Evolutionary conservation across 2,113 vertebrate genomes (phyloP).

Genomic region (Semnornis frantzii): DNA sequence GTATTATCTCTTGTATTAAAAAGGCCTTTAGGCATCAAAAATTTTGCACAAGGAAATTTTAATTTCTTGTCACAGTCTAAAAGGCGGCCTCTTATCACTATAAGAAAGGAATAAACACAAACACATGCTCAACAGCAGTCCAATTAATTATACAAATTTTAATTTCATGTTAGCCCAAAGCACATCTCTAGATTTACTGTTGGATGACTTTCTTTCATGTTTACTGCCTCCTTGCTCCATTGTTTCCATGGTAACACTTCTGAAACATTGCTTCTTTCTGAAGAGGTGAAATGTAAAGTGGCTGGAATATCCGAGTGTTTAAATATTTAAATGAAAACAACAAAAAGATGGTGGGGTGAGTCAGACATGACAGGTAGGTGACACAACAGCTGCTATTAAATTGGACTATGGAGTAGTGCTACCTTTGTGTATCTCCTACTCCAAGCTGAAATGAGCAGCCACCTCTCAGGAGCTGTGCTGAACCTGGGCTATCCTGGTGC

Average conservation of each 20-base stretch:
- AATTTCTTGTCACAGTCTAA: background rate
- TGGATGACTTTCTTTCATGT: constrained; percentile 69
- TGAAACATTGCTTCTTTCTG: constrained; percentile 76
- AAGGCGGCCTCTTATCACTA: background rate
- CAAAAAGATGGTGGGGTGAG: constrained; percentile 41
- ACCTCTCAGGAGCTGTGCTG: background rate
- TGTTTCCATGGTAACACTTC: constrained; percentile 77
- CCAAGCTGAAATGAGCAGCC: background rate
- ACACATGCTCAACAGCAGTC: background rate
- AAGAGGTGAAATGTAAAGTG: constrained; percentile 75
- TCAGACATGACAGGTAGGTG: constrained; percentile 26
- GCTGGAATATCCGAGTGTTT: constrained; percentile 71
- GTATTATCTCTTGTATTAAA: background rate
- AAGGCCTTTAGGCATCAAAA: background rate
- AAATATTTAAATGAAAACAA: constrained; percentile 70
- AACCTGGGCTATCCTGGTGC: background rate
- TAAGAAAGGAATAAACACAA: background rate
- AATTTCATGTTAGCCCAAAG: constrained; percentile 58
- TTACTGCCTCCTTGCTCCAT: constrained; percentile 70
- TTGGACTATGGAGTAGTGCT: background rate
- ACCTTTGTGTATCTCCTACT: background rate
- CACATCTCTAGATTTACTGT: constrained; percentile 63
- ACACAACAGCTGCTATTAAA: background rate
- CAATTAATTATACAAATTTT: constrained; percentile 34
- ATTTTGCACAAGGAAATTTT: background rate